These are phyloP conservation scores for Gnathonemus echidnorhynchus DNA, from an alignment of 2,113 vertebrate genomes.

Conservation along the genomic window DNA sequence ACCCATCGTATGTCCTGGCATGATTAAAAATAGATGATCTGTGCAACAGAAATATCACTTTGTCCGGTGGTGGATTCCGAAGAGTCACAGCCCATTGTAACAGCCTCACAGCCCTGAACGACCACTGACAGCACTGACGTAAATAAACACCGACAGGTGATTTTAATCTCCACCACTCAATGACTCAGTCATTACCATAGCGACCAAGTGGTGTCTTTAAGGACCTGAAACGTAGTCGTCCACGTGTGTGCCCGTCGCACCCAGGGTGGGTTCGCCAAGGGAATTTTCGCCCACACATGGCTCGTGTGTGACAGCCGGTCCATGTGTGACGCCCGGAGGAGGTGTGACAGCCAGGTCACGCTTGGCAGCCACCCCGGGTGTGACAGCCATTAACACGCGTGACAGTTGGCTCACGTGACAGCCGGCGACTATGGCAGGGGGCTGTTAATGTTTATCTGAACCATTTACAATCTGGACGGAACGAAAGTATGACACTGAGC, in stretches of 20 bases:
- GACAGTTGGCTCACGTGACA: background rate
- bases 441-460: background rate
- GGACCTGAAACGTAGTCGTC: background rate
- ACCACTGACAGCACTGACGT: background rate
- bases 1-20: background rate
- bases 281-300: background rate
- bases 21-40: conserved; percentile 3
- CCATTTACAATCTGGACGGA: background rate
- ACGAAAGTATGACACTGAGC: background rate
- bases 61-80: background rate
- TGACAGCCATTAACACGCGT: background rate
- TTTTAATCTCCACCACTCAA: background rate
- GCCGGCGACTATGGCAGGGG: background rate
- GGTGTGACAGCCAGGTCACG: background rate
- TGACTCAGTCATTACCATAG: background rate
- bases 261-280: background rate
- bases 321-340: background rate
- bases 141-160: background rate
- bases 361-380: background rate
- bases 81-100: background rate
- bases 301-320: background rate
- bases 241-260: background rate
- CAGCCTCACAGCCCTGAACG: background rate
- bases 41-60: conserved; percentile 6
- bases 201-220: background rate